Evolutionary conservation across 2,888 invertebrate species (phyloP), one percentile per base, ranked within the genome.

Genomic region (Himalopsyche tibetana): DNA sequence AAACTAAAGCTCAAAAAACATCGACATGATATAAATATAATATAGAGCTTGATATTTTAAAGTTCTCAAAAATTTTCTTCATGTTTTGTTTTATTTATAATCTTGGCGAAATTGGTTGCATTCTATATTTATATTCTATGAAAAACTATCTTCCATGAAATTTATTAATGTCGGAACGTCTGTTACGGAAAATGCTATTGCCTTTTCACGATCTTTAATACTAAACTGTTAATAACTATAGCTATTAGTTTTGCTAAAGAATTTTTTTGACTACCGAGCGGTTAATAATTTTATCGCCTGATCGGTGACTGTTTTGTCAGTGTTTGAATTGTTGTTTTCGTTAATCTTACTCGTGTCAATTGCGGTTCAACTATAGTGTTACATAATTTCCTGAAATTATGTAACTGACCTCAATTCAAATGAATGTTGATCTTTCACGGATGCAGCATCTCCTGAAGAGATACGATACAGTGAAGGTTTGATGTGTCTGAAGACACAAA

Each of bases 111-210:
- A 74, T 36, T 74, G 74, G 28, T 74, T 36, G 9, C 12, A 36
- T 36, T 74, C 74, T 74, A 15, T 36, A 36, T 69, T 28, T 36
- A 28, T 9, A 69, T 38, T 38, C 74, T 36, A 19, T 63, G 15
- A 36, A 11, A 74, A 74, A 15, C 28, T 74, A 36, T 36, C 15
- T 19, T 36, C 2, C 15, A 74, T 74, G 9, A 15, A 38, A 38
- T 15, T 74, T 19, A 36, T 2, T 12, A 6, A n/a, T 36, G 74
- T 38, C 74, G 12, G 12, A 36, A 69, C 38, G 74, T 74, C 36
- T 38, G 36, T 69, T 12, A 74, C 74, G 74, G 74, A 74, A 36
- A 74, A 74, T 74, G 74, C 74, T 38, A 74, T 74, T 74, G 74
- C 74, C 74, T 74, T 74, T 74, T 36, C 19, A 74, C 12, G 12